phyloP scores from a whole-genome alignment of 2,888 invertebrate species.

The Leptinotarsa juncta region DNA sequence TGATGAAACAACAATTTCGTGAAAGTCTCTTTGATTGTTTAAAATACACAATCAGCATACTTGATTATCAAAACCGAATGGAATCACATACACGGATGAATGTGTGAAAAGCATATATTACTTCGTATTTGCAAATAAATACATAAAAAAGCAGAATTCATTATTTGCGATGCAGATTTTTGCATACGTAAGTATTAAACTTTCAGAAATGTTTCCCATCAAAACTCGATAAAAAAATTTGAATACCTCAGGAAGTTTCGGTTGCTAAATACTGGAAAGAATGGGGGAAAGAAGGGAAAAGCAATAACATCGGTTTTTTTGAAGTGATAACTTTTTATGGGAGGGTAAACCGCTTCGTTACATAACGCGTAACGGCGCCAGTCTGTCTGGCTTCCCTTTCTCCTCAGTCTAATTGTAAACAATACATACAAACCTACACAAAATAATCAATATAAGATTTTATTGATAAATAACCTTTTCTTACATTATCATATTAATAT shows the following conservation, averaged over 20 bases:
- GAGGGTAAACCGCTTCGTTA: no score
- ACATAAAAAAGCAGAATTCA: constrained; percentile 26
- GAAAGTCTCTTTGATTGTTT: constrained; percentile 46
- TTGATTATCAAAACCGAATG: constrained; percentile 45
- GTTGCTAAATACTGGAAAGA: not conserved
- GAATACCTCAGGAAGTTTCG: not conserved
- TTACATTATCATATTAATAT: no score
- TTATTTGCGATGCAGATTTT: constrained; percentile 23
- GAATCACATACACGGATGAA: constrained; percentile 43
- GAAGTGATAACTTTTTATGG: no score
- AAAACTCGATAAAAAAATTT: not conserved
- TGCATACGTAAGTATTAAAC: constrained; percentile 5
- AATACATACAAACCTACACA: no score
- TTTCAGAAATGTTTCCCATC: constrained; percentile 9
- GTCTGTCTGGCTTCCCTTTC: no score
- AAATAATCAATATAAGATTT: no score
- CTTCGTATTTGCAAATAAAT: constrained; percentile 27
- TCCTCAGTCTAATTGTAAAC: no score
- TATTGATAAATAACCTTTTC: no score
- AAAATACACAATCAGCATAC: constrained; percentile 47
- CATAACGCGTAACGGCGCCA: no score
- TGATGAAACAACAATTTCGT: constrained; percentile 46
- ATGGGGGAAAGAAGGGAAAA: no score
- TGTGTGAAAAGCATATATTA: constrained; percentile 41
- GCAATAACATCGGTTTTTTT: no score